Conservation (phyloP, 2,113 vertebrate genomes). For the Forbesichthys agassizii region DNA sequence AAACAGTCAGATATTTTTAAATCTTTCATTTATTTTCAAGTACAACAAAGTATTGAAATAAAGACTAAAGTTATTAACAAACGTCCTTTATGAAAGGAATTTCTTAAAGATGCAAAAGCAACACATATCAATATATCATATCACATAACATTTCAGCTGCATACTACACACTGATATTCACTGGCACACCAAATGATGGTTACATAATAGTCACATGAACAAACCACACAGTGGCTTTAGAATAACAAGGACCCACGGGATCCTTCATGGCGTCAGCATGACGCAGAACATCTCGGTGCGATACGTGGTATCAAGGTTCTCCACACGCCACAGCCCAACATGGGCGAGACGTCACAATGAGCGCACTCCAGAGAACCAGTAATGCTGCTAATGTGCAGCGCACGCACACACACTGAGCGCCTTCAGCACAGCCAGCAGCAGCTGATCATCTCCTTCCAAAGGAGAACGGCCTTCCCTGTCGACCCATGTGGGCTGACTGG, state of each 20-base stretch:
- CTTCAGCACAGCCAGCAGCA: conserved; percentile 51
- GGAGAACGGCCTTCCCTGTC: conserved; percentile 46
- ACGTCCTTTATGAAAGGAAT: conserved; percentile 66
- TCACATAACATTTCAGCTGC: conserved; percentile 27
- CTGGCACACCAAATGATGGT: conserved; percentile 48
- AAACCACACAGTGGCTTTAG: conserved; percentile 63
- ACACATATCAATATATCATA: conserved; percentile 22
- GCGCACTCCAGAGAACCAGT: no score
- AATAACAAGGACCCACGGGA: conserved; percentile 58
- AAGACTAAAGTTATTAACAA: conserved; percentile 27
- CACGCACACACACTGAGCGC: conserved; percentile 31
- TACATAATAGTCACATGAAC: conserved; percentile 38
- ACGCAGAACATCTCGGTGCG: conserved; percentile 33
- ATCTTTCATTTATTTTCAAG: conserved; percentile 62
- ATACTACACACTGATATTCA: conserved; percentile 21
- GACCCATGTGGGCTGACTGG: background rate
- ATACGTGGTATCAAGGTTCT: conserved; percentile 54
- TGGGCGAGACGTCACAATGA: conserved; percentile 28
- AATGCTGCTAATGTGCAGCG: no score
- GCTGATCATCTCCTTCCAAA: conserved; percentile 42
- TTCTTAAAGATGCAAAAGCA: conserved; percentile 38
- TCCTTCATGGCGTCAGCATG: conserved; percentile 44
- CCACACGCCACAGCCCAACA: conserved; percentile 37
- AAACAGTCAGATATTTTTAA: conserved; percentile 30
- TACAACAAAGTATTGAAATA: conserved; percentile 22